phyloP scores from a whole-genome alignment of 2,888 invertebrate species.

The Caenorhabditis afra region DNA sequence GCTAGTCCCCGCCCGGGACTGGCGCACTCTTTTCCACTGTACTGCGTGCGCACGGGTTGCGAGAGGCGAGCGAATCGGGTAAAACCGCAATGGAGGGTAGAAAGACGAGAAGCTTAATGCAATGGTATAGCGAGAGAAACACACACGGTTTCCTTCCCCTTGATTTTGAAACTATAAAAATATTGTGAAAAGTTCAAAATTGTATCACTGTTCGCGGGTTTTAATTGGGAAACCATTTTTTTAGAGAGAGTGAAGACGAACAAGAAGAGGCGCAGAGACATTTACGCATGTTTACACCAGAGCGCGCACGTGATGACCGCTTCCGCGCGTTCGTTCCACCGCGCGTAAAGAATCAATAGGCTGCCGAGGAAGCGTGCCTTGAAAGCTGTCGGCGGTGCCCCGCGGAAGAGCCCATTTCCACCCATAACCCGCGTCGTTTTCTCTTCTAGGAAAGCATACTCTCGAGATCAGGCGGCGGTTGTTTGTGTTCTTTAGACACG shows the following conservation, averaged over 20 bases:
- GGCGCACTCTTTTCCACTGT: conserved; percentile 12
- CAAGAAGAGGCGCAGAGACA: conserved; percentile 5
- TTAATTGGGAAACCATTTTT: no score
- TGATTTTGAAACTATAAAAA: no score
- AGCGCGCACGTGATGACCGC: conserved; percentile 26
- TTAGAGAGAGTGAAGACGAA: neutral
- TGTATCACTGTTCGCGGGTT: neutral
- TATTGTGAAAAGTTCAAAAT: neutral
- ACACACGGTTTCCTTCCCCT: neutral
- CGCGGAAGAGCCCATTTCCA: conserved; percentile 2
- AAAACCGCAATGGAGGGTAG: neutral
- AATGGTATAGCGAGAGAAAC: neutral
- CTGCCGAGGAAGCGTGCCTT: conserved; percentile 7
- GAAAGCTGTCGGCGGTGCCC: conserved; percentile 10
- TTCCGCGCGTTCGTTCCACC: conserved; percentile 26
- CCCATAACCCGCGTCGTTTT: neutral
- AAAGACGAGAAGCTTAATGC: neutral
- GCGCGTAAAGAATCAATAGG: conserved; percentile 35
- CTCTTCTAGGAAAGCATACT: neutral
- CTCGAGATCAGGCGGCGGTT: no score
- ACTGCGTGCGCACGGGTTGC: neutral
- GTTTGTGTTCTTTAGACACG: neutral
- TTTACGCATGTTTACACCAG: conserved; percentile 7
- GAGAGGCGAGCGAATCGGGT: neutral
- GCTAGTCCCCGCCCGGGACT: conserved; percentile 16